Base-by-base conservation (phyloP, 2,888 invertebrate species). In the Chymomyza fuscimana region DNA sequence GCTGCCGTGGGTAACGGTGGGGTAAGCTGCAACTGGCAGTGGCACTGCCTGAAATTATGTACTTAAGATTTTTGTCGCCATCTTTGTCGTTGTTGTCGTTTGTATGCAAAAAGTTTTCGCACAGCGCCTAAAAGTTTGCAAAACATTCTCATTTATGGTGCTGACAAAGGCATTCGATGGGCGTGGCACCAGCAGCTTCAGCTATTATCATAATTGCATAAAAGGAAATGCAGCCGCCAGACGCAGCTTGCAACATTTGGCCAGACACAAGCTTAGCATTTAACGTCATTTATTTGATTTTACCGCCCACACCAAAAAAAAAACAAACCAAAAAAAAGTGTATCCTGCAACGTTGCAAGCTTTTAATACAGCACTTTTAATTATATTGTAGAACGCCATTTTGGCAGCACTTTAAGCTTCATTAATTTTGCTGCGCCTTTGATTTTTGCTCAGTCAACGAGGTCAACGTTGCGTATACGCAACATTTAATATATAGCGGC, bases 171-270 rank as follows among this genome's bases (percentile, higher is more conserved):
- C 19, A 36, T 32, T 6, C 15, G 19, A 22, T 54, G 52, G 65
- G 46, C 67, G 70, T 73, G 70, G 54, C 67, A 32, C 5, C 32
- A 32, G 32, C 32, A 32, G 32, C 32, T 32, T 70, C 29, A 16
- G 85, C 88, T 88, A 88, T 86, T 88, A 86, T 82, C 87, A 88
- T 86, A 86, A 86, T 86, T 86, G 88, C 86, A 86, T 79, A 80
- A 86, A 22, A 56, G 4, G 36, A 32, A 60, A 25, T 32, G 63
- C 50, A 16, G 51, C 51, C 16, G 16, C 16, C 54, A 54, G 54
- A 54, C 54, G 54, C 54, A 9, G 54, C 51, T 51, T 75, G 80
- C 85, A 86, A 80, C 82, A 84, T 72, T 81, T 73, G 69, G 40
- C 16, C 40, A 58, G 29, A 79, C 78, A 80, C 79, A 81, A 68